Evolutionary conservation across 2,888 invertebrate genomes (phyloP).

Genomic region (Stenotaenia linearis): DNA sequence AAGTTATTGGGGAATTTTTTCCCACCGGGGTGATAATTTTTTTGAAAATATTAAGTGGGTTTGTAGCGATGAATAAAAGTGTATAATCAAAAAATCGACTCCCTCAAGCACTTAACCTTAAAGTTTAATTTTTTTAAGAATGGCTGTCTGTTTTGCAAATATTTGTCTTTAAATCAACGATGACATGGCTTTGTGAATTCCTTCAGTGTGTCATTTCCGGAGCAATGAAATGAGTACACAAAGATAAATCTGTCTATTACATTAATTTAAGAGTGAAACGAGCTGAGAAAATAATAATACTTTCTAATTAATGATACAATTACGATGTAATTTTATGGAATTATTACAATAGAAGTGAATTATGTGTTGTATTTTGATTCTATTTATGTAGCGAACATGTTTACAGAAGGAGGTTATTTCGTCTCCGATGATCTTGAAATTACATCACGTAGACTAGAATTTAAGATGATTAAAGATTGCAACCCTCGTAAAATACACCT

Average conservation of each 20-base stretch:
- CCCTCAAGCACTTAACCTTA: too few species aligned
- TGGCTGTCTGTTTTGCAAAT: not conserved
- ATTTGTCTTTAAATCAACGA: not conserved
- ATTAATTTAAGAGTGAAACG: too few species aligned
- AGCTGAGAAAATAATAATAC: too few species aligned
- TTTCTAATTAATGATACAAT: not conserved
- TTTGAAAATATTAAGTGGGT: too few species aligned
- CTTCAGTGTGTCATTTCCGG: not conserved
- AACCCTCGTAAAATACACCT: not conserved
- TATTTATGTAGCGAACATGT: not conserved
- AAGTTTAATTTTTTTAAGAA: too few species aligned
- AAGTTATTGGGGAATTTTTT: too few species aligned
- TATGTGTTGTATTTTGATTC: not conserved
- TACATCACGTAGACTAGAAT: not conserved
- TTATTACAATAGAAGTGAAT: not conserved
- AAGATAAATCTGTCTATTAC: too few species aligned
- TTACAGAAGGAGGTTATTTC: not conserved
- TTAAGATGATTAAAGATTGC: not conserved
- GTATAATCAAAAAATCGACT: too few species aligned
- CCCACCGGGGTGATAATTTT: too few species aligned
- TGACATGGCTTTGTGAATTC: not conserved
- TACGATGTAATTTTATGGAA: not conserved
- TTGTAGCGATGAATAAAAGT: too few species aligned
- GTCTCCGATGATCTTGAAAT: not conserved
- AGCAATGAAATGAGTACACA: too few species aligned